These are phyloP conservation scores for Pelecanus crispus DNA, from an alignment of 2,113 vertebrate genomes.

Conservation along the genomic window DNA sequence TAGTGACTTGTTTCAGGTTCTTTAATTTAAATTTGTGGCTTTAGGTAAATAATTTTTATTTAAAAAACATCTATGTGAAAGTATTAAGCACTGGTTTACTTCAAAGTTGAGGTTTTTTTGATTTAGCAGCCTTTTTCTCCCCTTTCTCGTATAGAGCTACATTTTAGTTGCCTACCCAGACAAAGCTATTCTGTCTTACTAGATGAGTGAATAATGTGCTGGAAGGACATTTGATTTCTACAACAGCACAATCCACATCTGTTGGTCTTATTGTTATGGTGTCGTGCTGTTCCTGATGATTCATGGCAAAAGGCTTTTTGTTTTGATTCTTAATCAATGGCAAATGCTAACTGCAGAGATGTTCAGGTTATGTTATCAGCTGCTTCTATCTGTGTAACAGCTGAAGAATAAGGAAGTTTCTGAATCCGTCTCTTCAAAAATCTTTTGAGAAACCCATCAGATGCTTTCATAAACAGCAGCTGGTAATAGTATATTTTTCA, in stretches of 20 bases:
- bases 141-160: neutral
- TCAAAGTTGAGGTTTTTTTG: neutral
- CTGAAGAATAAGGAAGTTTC: neutral
- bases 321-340: neutral
- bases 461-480: neutral
- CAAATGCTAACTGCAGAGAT: neutral
- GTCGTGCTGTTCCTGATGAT: constrained; percentile 8
- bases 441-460: neutral
- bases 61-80: neutral
- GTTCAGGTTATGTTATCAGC: neutral
- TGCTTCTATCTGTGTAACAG: neutral
- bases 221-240: neutral
- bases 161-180: neutral
- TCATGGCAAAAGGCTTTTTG: neutral
- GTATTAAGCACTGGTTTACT: neutral
- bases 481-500: neutral
- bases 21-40: neutral
- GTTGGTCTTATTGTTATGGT: neutral
- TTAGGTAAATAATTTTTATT: neutral
- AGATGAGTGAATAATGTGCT: constrained; percentile 27
- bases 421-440: neutral
- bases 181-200: neutral
- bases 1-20: neutral
- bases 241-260: neutral
- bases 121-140: neutral